phyloP scores from a whole-genome alignment of 2,797 vertebrate genomes.

The Megalops cyprinoides region DNA sequence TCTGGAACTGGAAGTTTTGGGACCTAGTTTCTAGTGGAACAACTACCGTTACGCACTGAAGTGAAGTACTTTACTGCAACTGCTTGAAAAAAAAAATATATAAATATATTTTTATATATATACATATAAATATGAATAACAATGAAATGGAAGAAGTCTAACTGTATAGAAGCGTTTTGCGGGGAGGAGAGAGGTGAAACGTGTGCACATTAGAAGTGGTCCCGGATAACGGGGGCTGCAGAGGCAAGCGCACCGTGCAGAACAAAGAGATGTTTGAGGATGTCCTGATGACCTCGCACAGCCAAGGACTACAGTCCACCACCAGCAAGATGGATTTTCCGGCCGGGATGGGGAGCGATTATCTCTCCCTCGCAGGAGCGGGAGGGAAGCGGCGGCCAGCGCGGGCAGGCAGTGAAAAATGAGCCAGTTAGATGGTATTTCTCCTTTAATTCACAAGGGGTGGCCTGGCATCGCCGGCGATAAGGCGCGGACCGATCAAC shows the following conservation, averaged over 20 bases:
- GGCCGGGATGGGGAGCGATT: slow-evolving; percentile 70
- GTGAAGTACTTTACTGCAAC: neutral
- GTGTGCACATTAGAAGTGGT: neutral
- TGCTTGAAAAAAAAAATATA: neutral
- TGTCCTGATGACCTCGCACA: slow-evolving; percentile 68
- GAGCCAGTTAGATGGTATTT: slow-evolving; percentile 75
- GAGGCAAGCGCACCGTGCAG: slow-evolving; percentile 17
- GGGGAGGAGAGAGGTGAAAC: neutral
- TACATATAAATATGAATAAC: neutral
- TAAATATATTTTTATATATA: no score
- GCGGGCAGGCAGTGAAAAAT: slow-evolving; percentile 77
- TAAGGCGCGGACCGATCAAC: slow-evolving; percentile 80
- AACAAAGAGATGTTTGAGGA: no score
- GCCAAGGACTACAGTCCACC: slow-evolving; percentile 76
- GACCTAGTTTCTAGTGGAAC: no score
- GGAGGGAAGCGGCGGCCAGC: slow-evolving; percentile 69
- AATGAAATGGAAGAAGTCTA: neutral
- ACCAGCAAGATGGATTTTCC: slow-evolving; percentile 75
- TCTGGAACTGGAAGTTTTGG: no score
- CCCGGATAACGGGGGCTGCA: neutral
- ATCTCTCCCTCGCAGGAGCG: slow-evolving; percentile 76
- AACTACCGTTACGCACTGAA: neutral
- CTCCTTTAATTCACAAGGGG: slow-evolving; percentile 80
- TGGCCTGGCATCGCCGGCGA: slow-evolving; percentile 72
- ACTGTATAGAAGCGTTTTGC: neutral